A percentile compares a stretch with the other conserved stretches of the same genome.
phyloP scores from a whole-genome alignment of 2,113 vertebrate species.

The Cyprinodon variegatus region DNA sequence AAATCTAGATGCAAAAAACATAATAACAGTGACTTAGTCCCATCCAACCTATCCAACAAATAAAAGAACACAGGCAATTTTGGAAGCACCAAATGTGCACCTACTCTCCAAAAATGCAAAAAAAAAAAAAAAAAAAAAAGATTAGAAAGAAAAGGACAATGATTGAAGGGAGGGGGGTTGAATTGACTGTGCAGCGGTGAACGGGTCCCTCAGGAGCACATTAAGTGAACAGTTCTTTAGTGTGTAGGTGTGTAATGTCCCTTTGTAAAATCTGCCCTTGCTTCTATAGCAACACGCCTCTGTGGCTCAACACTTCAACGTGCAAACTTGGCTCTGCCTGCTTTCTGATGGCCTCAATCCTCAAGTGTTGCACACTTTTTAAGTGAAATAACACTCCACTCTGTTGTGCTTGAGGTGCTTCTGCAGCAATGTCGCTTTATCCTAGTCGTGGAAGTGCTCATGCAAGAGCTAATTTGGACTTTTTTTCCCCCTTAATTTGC shows the following conservation, averaged over 20 bases:
- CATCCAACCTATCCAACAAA: conserved; percentile 53
- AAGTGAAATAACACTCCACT: conserved; percentile 46
- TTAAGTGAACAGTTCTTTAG: conserved; percentile 74
- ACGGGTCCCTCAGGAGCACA: conserved; percentile 64
- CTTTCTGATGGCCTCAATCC: conserved; percentile 47
- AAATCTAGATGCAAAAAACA: conserved; percentile 5
- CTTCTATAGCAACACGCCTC: conserved; percentile 75
- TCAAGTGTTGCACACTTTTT: conserved; percentile 63
- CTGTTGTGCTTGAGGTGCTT: conserved; percentile 24
- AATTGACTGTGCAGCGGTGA: conserved; percentile 60
- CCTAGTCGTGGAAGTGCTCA: conserved; percentile 14
- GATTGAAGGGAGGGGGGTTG: conserved; percentile 53
- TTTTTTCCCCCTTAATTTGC: conserved; percentile 4
- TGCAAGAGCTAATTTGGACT: conserved; percentile 10
- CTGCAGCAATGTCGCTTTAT: conserved; percentile 28
- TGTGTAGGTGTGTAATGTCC: conserved; percentile 77
- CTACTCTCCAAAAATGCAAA: conserved; percentile 46
- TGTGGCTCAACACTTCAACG: conserved; percentile 46
- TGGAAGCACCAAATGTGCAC: conserved; percentile 60
- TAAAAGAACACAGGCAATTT: conserved; percentile 59
- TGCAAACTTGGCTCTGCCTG: conserved; percentile 50
- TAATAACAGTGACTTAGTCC: conserved; percentile 51
- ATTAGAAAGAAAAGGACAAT: conserved; percentile 22
- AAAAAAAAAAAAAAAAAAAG: conserved; percentile 33
- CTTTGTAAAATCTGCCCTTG: conserved; percentile 70